Percentiles rank a stretch among this genome's conserved stretches.
phyloP scores from a whole-genome alignment of 2,797 vertebrate genomes.

The Sebastes baramenuke region DNA sequence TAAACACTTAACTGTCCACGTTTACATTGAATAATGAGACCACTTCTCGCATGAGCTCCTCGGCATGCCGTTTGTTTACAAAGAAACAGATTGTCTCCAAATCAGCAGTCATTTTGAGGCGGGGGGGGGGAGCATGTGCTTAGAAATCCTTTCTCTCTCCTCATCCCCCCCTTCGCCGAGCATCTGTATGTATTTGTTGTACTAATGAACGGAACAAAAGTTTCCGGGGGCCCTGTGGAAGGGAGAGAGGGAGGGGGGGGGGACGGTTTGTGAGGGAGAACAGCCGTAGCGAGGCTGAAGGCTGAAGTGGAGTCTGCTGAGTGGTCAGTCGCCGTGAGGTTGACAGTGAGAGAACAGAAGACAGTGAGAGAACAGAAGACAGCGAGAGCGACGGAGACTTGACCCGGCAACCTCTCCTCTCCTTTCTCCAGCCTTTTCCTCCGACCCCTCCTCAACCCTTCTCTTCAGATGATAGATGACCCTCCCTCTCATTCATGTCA shows the following conservation, averaged over 20 bases:
- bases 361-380: conserved; percentile 42
- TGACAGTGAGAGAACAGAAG: conserved; percentile 53
- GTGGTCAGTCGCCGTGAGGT: conserved; percentile 52
- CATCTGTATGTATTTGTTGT: conserved; percentile 78
- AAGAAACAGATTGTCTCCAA: conserved; percentile 61
- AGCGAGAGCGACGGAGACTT: conserved; percentile 62
- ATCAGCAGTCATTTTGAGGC: conserved; percentile 47
- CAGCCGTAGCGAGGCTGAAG: conserved; percentile 7
- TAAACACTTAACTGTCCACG: conserved; percentile 62
- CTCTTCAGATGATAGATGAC: conserved; percentile 80
- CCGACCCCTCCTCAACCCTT: conserved; percentile 33
- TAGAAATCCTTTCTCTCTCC: conserved; percentile 49
- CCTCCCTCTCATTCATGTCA: conserved; percentile 70
- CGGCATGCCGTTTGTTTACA: conserved; percentile 66
- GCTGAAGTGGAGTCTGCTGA: conserved; percentile 49
- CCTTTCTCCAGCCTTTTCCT: conserved; percentile 53
- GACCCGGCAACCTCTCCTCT: conserved; percentile 57
- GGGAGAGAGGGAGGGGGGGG: not conserved
- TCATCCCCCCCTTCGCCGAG: conserved; percentile 49
- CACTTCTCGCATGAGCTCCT: conserved; percentile 67
- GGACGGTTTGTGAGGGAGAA: conserved; percentile 13
- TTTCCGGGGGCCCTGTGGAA: conserved; percentile 55
- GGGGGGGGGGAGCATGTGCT: conserved; percentile 27
- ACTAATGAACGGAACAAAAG: conserved; percentile 76
- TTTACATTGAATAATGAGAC: conserved; percentile 73